These are phyloP conservation scores for Nipponia nippon DNA, from an alignment of 2,113 vertebrate species.

Conservation along the genomic window DNA sequence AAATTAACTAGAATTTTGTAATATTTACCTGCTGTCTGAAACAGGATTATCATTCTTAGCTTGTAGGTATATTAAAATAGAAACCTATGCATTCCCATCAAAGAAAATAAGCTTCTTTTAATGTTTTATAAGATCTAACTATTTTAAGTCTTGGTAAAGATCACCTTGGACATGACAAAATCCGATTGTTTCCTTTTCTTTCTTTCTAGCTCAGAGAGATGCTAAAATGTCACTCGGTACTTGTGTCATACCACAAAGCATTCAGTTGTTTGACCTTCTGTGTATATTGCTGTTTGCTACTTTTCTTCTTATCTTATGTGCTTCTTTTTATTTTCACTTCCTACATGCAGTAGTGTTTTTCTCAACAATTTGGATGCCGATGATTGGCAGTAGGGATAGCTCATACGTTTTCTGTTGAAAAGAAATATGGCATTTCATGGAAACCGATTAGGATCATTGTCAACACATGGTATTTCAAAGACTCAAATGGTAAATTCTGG, in stretches of 20 bases:
- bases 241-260: neutral
- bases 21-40: neutral
- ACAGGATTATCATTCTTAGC: neutral
- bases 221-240: slow-evolving; percentile 4
- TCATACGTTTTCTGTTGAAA: neutral
- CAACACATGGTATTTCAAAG: neutral
- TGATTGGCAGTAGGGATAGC: neutral
- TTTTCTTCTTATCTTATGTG: neutral
- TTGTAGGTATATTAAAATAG: neutral
- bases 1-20: neutral
- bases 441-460: slow-evolving; percentile 16
- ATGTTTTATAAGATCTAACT: neutral
- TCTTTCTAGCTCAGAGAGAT: neutral
- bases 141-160: neutral
- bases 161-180: neutral
- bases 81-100: neutral
- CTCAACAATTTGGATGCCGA: neutral
- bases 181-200: neutral
- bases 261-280: neutral
- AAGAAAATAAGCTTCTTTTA: neutral
- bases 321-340: slow-evolving; percentile 28
- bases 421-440: slow-evolving; percentile 3
- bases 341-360: neutral
- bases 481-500: neutral
- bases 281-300: neutral